Percentiles rank a stretch among this genome's conserved stretches.
Evolutionary conservation across 2,113 vertebrate genomes (phyloP).

Genomic region (Alouatta palliata): DNA sequence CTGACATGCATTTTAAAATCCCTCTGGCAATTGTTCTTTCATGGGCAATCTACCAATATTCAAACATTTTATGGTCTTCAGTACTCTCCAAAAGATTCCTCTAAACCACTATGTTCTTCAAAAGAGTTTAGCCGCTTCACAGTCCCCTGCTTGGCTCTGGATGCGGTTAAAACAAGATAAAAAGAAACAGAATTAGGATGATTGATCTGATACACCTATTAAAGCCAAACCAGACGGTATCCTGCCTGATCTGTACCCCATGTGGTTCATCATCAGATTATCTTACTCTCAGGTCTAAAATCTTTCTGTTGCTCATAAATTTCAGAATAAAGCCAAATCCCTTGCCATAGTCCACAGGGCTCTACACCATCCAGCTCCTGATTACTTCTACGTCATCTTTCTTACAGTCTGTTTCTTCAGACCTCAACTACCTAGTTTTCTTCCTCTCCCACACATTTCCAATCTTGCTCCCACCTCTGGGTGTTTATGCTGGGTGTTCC

Average conservation of each 20-base stretch:
- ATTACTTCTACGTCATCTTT: neutral
- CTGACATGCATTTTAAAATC: constrained; percentile 48
- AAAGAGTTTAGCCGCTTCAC: constrained; percentile 21
- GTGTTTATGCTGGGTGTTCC: neutral
- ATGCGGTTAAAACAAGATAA: constrained; percentile 18
- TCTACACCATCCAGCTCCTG: neutral
- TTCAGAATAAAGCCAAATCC: neutral
- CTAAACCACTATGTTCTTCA: constrained; percentile 42
- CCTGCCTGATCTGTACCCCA: neutral
- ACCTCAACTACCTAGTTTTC: too few relatives aligned
- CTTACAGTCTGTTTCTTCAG: neutral
- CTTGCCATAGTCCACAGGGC: neutral
- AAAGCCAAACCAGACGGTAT: constrained; percentile 39
- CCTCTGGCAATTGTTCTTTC: constrained; percentile 34
- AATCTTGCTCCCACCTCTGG: too few relatives aligned
- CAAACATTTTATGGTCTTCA: constrained; percentile 49
- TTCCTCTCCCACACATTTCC: neutral
- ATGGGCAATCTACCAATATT: constrained; percentile 54
- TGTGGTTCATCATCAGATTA: neutral
- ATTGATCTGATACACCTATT: neutral
- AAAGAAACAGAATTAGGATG: neutral
- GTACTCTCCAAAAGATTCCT: constrained; percentile 59
- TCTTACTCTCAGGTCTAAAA: neutral
- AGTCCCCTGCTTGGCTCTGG: constrained; percentile 7
- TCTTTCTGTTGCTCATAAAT: neutral